Evolutionary conservation across 2,113 vertebrate species (phyloP).

Genomic region (Girardinichthys multiradiatus): DNA sequence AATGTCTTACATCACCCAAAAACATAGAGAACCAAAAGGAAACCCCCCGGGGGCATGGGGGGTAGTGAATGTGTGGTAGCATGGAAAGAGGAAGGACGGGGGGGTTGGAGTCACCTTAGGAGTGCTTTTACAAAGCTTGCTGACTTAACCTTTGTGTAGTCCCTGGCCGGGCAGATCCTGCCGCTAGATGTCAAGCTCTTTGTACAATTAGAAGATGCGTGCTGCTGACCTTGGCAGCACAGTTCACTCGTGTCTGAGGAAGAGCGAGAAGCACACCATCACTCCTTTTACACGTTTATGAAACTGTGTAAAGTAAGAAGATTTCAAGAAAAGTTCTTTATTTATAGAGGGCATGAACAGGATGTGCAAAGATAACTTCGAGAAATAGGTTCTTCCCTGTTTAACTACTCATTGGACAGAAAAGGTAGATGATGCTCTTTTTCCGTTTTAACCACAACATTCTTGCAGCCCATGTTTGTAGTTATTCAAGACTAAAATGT

Average conservation of each 20-base stretch:
- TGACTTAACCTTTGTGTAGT: constrained; percentile 96
- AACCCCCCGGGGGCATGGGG: constrained; percentile 24
- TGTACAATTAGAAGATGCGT: constrained; percentile 94
- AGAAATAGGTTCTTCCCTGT: not conserved
- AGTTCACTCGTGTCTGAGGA: constrained; percentile 81
- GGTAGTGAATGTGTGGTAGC: constrained; percentile 34
- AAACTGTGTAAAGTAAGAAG: not conserved
- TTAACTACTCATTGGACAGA: no score
- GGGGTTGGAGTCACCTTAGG: constrained; percentile 83
- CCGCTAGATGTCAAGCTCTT: constrained; percentile 92
- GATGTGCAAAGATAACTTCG: not conserved
- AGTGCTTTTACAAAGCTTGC: constrained; percentile 88
- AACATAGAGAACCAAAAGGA: constrained; percentile 75
- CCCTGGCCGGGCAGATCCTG: constrained; percentile 85
- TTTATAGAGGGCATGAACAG: not conserved
- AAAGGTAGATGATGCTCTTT: not conserved
- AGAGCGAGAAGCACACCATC: constrained; percentile 81
- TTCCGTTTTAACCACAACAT: not conserved
- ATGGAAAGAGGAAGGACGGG: constrained; percentile 6
- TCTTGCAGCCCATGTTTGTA: not conserved
- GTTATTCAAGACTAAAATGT: not conserved
- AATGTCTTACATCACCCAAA: constrained; percentile 59
- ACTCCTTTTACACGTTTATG: constrained; percentile 43
- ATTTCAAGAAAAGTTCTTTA: not conserved
- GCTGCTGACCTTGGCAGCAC: constrained; percentile 90